phyloP scores from a whole-genome alignment of 1,140 invertebrate genomes.

The Drosophila baimaii region DNA sequence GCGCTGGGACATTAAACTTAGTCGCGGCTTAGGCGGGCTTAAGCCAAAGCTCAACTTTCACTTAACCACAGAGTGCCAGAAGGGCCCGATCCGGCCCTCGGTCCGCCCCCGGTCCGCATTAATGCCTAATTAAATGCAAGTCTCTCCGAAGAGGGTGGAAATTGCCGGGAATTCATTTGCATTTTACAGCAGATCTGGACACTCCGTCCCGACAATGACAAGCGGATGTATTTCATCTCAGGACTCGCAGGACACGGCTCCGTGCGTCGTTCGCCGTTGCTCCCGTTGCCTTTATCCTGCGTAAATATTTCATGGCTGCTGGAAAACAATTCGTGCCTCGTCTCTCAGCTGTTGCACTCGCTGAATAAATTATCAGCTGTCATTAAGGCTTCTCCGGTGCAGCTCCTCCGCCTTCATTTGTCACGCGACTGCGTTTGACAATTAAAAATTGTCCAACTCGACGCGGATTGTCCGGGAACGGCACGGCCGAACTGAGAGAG shows the following conservation, averaged over 20 bases:
- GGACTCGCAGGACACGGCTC: constrained; percentile 38
- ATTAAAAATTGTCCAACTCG: constrained; percentile 72
- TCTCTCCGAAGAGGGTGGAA: constrained; percentile 41
- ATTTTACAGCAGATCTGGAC: constrained; percentile 69
- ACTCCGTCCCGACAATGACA: constrained; percentile 60
- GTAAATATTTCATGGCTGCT: constrained; percentile 67
- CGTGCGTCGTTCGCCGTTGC: constrained; percentile 6
- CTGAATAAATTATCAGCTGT: constrained; percentile 80
- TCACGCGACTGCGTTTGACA: constrained; percentile 78
- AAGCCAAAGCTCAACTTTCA: constrained; percentile 71
- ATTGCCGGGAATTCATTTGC: constrained; percentile 68
- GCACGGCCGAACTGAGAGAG: constrained; percentile 9
- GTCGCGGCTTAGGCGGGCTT: constrained; percentile 67
- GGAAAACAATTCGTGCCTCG: constrained; percentile 68
- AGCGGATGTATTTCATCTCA: constrained; percentile 77
- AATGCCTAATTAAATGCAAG: constrained; percentile 81
- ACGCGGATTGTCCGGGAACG: constrained; percentile 24
- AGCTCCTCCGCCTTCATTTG: constrained; percentile 64
- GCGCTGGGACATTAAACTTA: constrained; percentile 63
- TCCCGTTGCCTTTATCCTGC: constrained; percentile 39
- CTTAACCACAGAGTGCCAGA: constrained; percentile 67
- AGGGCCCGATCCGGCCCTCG: constrained; percentile 28
- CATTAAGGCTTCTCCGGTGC: constrained; percentile 65
- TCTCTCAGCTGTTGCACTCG: constrained; percentile 76
- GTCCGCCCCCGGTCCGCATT: constrained; percentile 40